Evolutionary conservation across 2,113 vertebrate genomes (phyloP).

Genomic region (Tautogolabrus adspersus): DNA sequence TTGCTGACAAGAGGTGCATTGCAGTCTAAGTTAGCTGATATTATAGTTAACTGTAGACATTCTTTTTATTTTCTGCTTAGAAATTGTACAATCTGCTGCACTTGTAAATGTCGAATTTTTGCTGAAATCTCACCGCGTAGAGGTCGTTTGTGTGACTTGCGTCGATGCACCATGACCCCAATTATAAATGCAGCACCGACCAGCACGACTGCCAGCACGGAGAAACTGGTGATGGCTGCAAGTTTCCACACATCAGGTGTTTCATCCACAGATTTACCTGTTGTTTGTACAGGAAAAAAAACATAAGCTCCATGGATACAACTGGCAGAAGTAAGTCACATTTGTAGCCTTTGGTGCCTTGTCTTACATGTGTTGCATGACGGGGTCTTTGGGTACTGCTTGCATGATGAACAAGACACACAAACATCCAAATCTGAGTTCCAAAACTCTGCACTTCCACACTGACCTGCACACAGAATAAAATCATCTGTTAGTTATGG

Average conservation of each 20-base stretch:
- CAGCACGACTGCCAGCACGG: constrained; percentile 82
- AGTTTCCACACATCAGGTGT: constrained; percentile 80
- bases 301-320: neutral
- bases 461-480: constrained; percentile 69
- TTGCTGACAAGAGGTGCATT: too few species aligned
- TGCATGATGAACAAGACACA: constrained; percentile 79
- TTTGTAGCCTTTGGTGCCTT: constrained; percentile 32
- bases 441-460: constrained; percentile 77
- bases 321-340: neutral
- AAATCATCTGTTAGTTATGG: constrained; percentile 5
- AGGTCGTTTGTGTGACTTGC: constrained; percentile 78
- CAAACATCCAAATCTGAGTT: constrained; percentile 78
- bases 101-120: neutral
- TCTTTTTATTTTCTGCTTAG: neutral
- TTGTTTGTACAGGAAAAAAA: fast-evolving
- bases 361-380: constrained; percentile 83
- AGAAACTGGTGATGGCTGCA: constrained; percentile 85
- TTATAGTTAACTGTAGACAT: neutral
- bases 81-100: too few species aligned
- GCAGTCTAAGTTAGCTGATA: too few species aligned
- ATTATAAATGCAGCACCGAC: constrained; percentile 80
- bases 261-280: constrained; percentile 70
- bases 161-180: constrained; percentile 83
- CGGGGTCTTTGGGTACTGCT: constrained; percentile 84
- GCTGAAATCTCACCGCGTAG: constrained; percentile 79